Base-by-base conservation (phyloP, 2,888 invertebrate genomes). In the Cataglyphis albicans region DNA sequence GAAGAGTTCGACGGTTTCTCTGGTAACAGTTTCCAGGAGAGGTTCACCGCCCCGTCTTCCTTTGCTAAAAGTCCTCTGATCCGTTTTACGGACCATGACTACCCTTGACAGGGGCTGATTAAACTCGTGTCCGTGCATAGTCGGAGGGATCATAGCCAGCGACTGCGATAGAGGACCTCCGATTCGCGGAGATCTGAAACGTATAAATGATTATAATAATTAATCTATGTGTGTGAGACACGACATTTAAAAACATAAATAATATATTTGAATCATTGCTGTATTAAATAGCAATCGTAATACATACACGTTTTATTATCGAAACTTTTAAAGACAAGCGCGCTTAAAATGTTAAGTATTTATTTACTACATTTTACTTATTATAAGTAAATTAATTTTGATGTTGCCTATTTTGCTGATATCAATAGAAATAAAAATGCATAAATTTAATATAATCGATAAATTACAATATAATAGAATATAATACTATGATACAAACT, bases 11-110 rank as follows among this genome's bases (percentile, higher is more conserved):
- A 96, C 96, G 74, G 96, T 96, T 93, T 96, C 96, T 88, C 96
- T 95, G 38, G 96, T 96, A 81, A 96, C 95, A 75, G 96, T 96
- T 93, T 96, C 96, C 86, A 96, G 95, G 92, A 96, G 96, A 63
- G 96, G 96, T 89, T 96, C 96, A 94, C 96, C 96, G 82, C 96
- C 96, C 88, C 95, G 95, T 91, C 95, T 95, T 21, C 95, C 94
- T 85, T 96, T 96, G 86, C 96, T 96, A 91, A 96, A 96, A 6
- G 96, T 96, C 91, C 96, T 95, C 93, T 96, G 96, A 92, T 96
- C 96, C 87, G 96, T 96, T 95, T 96, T 96, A 88, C 96, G 95
- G 74, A 96, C 96, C 96, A 96, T 96, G 88, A 96, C 96, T 90
- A 96, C 96, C 93, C 96, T 94, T 90, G 96, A 96, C 88, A 96